phyloP scores from a whole-genome alignment of 2,888 invertebrate species.

The Archaeoteleia sp. region DNA sequence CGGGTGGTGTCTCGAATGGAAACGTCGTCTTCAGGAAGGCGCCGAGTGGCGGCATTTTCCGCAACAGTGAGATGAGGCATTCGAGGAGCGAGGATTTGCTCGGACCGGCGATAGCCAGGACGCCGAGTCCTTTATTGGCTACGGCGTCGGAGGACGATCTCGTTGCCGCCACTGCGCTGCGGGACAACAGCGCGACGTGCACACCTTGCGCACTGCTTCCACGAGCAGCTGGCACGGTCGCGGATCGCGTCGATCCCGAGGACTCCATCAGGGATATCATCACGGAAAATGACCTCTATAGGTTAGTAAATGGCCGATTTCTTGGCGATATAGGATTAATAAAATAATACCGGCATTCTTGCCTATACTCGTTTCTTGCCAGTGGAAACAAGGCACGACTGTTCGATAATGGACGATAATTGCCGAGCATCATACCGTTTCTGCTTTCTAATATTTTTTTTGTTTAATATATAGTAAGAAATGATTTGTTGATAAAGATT shows the following conservation, averaged over 20 bases:
- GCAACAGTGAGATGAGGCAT: constrained; percentile 70
- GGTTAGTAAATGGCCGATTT: constrained; percentile 69
- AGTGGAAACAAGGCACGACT: too few species aligned
- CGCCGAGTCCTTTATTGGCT: constrained; percentile 63
- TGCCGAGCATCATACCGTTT: too few species aligned
- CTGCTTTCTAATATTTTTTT: too few species aligned
- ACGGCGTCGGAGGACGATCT: constrained; percentile 70
- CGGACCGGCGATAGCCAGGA: constrained; percentile 59
- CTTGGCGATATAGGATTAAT: too few species aligned
- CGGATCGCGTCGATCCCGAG: constrained; percentile 79
- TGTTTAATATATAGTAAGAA: too few species aligned
- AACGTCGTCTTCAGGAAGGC: constrained; percentile 43
- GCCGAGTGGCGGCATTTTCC: constrained; percentile 55
- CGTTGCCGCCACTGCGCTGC: constrained; percentile 66
- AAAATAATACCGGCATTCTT: too few species aligned
- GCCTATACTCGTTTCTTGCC: too few species aligned
- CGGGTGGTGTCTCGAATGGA: constrained; percentile 16
- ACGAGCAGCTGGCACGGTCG: constrained; percentile 58
- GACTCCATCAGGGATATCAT: constrained; percentile 80
- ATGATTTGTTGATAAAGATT: too few species aligned
- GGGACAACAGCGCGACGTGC: constrained; percentile 51
- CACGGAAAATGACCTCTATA: constrained; percentile 80
- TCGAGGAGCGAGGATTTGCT: constrained; percentile 71
- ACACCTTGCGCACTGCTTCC: constrained; percentile 53
- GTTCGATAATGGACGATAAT: too few species aligned